Conservation (phyloP, 35 echinoderm and acorn worm species). For the Lytechinus pictus region DNA sequence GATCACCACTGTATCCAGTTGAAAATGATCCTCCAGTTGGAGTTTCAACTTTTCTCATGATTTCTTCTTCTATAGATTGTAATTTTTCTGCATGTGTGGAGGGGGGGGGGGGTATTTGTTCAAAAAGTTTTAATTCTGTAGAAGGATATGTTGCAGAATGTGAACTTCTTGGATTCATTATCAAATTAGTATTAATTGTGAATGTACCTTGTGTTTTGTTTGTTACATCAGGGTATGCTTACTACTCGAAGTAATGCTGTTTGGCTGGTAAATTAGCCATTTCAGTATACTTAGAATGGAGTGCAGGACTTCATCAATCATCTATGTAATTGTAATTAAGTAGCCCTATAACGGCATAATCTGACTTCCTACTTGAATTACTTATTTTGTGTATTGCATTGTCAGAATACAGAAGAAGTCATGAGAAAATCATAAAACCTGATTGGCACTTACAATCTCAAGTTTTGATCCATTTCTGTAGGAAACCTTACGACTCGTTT, state of each 20-base stretch:
- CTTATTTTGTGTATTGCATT: too few relatives aligned
- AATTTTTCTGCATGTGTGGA: neutral
- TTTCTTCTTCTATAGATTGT: neutral
- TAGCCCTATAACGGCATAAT: neutral
- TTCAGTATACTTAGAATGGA: neutral
- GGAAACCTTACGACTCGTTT: neutral
- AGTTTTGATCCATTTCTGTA: neutral
- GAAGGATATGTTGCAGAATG: neutral
- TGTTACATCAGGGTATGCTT: neutral
- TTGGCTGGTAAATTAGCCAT: neutral
- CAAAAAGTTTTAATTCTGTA: neutral
- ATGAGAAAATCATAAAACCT: neutral
- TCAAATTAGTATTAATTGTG: neutral
- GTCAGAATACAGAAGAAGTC: neutral
- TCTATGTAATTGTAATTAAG: neutral
- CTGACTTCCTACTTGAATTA: neutral
- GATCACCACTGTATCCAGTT: neutral
- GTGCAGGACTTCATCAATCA: neutral
- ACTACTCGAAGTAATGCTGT: neutral
- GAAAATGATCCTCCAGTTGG: neutral
- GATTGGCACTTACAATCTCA: neutral
- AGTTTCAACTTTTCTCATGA: neutral
- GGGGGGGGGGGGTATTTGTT: neutral
- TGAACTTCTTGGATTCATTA: neutral
- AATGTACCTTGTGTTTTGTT: neutral